phyloP scores from a whole-genome alignment of 2,888 invertebrate genomes.

The Erpobdella octoculata region DNA sequence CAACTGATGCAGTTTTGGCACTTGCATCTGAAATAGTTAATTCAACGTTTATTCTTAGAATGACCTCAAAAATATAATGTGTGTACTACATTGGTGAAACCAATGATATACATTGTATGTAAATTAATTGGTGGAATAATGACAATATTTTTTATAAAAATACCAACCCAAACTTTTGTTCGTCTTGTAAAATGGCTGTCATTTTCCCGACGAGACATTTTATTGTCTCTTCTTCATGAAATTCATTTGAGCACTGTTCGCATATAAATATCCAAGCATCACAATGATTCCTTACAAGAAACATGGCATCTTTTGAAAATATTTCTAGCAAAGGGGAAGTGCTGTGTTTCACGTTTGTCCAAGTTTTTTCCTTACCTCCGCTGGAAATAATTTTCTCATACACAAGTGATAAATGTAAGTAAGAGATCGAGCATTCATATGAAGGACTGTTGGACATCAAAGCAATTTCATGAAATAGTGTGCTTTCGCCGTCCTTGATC shows the following conservation, averaged over 20 bases:
- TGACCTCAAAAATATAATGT: not conserved
- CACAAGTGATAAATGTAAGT: too few relatives aligned
- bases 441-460: not conserved
- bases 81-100: not conserved
- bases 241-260: not conserved
- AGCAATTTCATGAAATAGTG: too few relatives aligned
- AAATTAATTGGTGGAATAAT: not conserved
- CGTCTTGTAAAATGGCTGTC: conserved; percentile 7
- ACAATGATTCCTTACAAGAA: not conserved
- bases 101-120: not conserved
- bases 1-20: not conserved
- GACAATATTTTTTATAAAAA: not conserved
- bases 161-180: not conserved
- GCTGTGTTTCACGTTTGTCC: not conserved
- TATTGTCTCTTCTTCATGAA: not conserved
- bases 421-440: not conserved
- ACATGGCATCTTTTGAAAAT: not conserved
- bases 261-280: not conserved
- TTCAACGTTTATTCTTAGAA: not conserved
- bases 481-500: conserved; percentile 1
- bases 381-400: not conserved
- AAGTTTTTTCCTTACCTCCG: not conserved
- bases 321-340: not conserved
- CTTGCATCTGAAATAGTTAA: not conserved
- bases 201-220: conserved; percentile 11